A percentile compares a stretch with the other conserved stretches of the same genome.
Evolutionary conservation across 2,113 vertebrate genomes (phyloP).

Genomic region (Catharus minimus): DNA sequence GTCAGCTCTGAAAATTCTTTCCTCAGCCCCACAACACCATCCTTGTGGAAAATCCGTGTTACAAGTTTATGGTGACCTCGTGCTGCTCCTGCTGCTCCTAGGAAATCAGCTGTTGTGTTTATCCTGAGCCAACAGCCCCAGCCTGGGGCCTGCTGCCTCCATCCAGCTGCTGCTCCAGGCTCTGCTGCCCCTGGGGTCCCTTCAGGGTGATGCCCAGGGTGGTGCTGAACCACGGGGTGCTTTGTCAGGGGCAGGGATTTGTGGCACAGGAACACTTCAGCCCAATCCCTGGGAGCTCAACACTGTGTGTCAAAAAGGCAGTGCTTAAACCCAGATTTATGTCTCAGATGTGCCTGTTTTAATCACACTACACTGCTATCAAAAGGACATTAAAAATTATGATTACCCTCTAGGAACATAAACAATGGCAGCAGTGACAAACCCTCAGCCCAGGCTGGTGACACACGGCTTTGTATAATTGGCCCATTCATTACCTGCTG

Average conservation of each 20-base stretch:
- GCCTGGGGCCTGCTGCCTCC: accelerated
- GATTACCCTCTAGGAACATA: not conserved
- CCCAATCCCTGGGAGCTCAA: accelerated
- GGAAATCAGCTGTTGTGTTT: not conserved
- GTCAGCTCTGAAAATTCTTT: not conserved
- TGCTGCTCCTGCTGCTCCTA: not conserved
- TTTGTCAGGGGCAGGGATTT: accelerated
- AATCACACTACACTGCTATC: not conserved
- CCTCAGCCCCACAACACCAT: not conserved
- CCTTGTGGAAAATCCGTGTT: accelerated
- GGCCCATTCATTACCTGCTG: not conserved
- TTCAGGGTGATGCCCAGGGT: too few species aligned
- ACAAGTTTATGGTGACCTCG: accelerated
- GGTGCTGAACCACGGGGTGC: too few species aligned
- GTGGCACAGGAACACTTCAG: not conserved
- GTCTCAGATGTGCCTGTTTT: not conserved
- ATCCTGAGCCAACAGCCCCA: accelerated
- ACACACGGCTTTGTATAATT: not conserved
- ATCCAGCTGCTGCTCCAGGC: not conserved
- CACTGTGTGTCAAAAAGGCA: accelerated
- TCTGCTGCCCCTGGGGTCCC: not conserved
- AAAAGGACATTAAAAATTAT: not conserved
- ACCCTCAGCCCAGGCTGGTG: not conserved
- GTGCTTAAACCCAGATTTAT: not conserved
- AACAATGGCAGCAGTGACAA: not conserved